A percentile compares a stretch with the other conserved stretches of the same genome.
phyloP scores from a whole-genome alignment of 2,888 invertebrate genomes.

The Alloplasta piceator region DNA sequence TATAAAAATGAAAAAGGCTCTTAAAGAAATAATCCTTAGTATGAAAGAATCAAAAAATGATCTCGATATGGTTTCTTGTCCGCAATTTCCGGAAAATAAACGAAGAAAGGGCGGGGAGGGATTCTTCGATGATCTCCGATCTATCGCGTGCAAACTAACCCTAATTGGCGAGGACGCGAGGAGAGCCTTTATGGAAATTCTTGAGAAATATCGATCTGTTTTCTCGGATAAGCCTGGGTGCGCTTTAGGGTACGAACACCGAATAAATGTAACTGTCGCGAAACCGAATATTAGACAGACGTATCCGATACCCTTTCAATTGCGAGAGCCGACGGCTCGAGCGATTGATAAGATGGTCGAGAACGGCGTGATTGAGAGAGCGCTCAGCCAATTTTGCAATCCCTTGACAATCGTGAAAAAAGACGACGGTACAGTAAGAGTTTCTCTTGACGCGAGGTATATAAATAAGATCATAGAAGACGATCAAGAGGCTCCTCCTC shows the following conservation, averaged over 20 bases:
- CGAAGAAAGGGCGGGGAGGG: not conserved
- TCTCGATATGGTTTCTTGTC: not conserved
- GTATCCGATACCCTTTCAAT: too few species aligned
- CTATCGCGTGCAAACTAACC: not conserved
- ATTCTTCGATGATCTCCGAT: not conserved
- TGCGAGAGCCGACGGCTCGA: too few species aligned
- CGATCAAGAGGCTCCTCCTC: too few species aligned
- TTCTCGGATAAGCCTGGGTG: conserved; percentile 69
- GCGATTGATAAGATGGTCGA: too few species aligned
- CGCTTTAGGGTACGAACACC: conserved; percentile 69
- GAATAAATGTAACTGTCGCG: conserved; percentile 66
- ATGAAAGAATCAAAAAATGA: not conserved
- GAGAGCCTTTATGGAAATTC: not conserved
- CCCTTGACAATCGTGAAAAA: too few species aligned
- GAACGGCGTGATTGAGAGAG: too few species aligned
- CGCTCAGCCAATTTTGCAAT: too few species aligned
- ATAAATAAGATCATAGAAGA: too few species aligned
- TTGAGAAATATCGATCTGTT: not conserved
- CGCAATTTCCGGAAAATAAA: not conserved
- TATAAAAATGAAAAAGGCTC: not conserved
- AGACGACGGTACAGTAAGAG: too few species aligned
- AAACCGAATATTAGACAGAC: conserved; percentile 65
- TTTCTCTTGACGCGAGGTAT: too few species aligned
- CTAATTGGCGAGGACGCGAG: not conserved
- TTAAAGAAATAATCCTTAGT: not conserved